A percentile compares a stretch with the other conserved stretches of the same genome.
phyloP scores from a whole-genome alignment of 2,888 invertebrate species.

The Tinea semifulvella region DNA sequence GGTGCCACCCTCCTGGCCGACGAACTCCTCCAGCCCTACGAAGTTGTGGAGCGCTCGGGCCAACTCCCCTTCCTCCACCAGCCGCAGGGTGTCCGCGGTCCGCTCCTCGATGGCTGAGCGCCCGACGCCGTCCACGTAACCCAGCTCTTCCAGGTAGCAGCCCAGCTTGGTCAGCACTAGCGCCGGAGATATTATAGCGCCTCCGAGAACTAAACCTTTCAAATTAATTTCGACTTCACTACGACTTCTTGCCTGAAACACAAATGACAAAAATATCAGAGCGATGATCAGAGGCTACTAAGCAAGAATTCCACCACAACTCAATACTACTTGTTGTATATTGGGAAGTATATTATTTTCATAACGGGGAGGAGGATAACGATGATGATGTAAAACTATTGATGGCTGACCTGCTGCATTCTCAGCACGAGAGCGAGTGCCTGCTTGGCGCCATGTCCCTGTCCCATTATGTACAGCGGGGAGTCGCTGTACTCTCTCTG shows the following conservation, averaged over 20 bases:
- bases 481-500: conserved; percentile 71
- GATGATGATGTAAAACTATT: background rate
- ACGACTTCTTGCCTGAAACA: too few relatives aligned
- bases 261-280: too few relatives aligned
- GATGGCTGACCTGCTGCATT: too few relatives aligned
- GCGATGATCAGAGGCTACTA: too few relatives aligned
- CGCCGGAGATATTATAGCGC: conserved; percentile 83
- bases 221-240: conserved; percentile 70
- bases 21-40: conserved; percentile 65
- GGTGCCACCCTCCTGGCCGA: conserved; percentile 66
- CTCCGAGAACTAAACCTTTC: conserved; percentile 80
- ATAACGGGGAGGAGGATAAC: too few relatives aligned
- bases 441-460: conserved; percentile 92
- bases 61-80: conserved; percentile 62
- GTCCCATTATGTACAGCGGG: conserved; percentile 83
- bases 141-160: conserved; percentile 58
- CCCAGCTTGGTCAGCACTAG: conserved; percentile 42
- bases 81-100: conserved; percentile 54
- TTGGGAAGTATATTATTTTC: background rate
- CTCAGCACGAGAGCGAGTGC: conserved; percentile 82
- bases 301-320: too few relatives aligned
- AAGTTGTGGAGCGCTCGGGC: conserved; percentile 69
- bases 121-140: conserved; percentile 73
- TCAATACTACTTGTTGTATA: background rate
- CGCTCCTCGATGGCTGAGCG: conserved; percentile 61